phyloP scores from a whole-genome alignment of 2,113 vertebrate species.

The Machaerirhynchus nigripectus region DNA sequence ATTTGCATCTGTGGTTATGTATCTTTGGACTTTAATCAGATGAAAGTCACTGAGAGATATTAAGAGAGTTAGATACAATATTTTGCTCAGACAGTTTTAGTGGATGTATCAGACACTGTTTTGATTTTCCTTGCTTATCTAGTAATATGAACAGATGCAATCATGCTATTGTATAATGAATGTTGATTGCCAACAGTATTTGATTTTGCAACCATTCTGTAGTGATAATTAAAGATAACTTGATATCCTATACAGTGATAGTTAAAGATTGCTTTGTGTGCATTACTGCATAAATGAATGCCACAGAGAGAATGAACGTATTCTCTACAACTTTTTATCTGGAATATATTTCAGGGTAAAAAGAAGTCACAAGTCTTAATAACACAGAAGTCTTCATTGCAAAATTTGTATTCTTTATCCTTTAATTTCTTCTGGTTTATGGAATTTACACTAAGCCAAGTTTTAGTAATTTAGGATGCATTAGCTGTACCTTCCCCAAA shows the following conservation, averaged over 20 bases:
- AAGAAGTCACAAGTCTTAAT: not conserved
- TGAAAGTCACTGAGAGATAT: slow-evolving; percentile 76
- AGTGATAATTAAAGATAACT: slow-evolving; percentile 81
- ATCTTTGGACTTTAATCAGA: slow-evolving; percentile 81
- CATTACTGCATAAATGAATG: slow-evolving; percentile 65
- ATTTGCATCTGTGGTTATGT: slow-evolving; percentile 76
- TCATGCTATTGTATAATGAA: slow-evolving; percentile 78
- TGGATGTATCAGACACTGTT: slow-evolving; percentile 74
- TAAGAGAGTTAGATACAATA: slow-evolving; percentile 77
- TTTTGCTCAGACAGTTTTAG: slow-evolving; percentile 78
- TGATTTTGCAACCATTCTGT: slow-evolving; percentile 75
- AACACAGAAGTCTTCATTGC: not conserved
- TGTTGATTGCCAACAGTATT: slow-evolving; percentile 79
- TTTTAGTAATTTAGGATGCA: not conserved
- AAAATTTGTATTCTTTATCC: not conserved
- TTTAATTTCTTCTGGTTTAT: not conserved
- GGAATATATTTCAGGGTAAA: slow-evolving; percentile 5
- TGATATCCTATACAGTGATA: slow-evolving; percentile 70
- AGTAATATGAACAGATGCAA: slow-evolving; percentile 81
- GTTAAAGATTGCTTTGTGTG: slow-evolving; percentile 73
- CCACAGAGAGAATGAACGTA: slow-evolving; percentile 17
- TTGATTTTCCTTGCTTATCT: slow-evolving; percentile 79
- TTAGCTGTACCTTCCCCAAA: not conserved
- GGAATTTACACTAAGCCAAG: not conserved
- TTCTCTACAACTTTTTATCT: slow-evolving; percentile 44